Evolutionary conservation across 2,797 vertebrate genomes (phyloP), one percentile per base, ranked within the genome.

Genomic region (Mus minutoides): DNA sequence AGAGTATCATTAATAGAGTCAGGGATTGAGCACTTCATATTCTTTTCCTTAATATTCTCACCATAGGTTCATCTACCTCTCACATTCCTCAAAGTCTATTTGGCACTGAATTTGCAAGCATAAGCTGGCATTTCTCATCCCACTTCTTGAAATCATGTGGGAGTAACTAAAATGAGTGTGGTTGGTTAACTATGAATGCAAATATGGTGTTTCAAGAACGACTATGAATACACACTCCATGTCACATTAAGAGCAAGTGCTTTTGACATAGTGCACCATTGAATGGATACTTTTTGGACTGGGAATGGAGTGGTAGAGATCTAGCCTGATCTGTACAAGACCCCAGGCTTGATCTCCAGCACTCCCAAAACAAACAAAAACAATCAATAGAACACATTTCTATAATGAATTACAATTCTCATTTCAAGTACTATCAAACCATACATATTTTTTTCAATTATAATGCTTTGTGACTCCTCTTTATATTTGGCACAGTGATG

Each of bases 321-420:
- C 7, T 64, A 76, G 7, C 40, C n/a, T 85, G 22, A 24, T 3
- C 8, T n/a, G 19, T 37, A 40, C 40, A 80, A 69, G 13, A 34
- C 24, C 11, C 52, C 40, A n/a, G 6, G 21, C 19, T 67, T 54
- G 6, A 77, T 46, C 31, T 29, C 22, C 14, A 56, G 22, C 37
- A 31, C 13, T 46, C n/a, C 17, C 4, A 34, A 75, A 17, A 75
- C 14, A 73, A 73, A 40, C 29, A 16, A 17, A 73, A 75, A 76
- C 54, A 88, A 43, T 13, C 40, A 10, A 60, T 37, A 22, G 12
- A 76, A 43, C 22, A 37, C 26, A 84, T 69, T 79, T 22, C 24
- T 96, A 6, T 80, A 87, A 91, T 69, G 88, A 96, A 56, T 77
- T 17, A 79, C 34, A 95, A 73, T 52, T 91, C 40, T 95, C 29